These are phyloP conservation scores for Drosophila micromelanica DNA, from an alignment of 1,140 invertebrate species.

Conservation along the genomic window DNA sequence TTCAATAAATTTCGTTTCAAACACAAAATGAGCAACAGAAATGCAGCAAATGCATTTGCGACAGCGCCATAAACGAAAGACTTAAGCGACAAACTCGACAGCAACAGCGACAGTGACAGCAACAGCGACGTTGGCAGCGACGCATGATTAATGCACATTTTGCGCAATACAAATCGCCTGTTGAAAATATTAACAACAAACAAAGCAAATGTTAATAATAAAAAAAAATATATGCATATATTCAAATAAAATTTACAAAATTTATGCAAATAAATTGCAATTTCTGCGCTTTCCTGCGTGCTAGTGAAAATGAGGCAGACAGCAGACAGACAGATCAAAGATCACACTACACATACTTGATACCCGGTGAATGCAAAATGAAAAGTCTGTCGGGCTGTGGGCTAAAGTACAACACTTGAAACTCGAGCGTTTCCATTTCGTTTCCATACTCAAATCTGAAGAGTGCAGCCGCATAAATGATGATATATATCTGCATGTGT, in stretches of 20 bases:
- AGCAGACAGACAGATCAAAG: background rate
- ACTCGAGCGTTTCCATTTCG: slow-evolving; percentile 9
- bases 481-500: slow-evolving; percentile 1
- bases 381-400: background rate
- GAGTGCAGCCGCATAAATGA: slow-evolving; percentile 1
- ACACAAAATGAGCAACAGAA: slow-evolving; percentile 23
- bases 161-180: slow-evolving; percentile 65
- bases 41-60: slow-evolving; percentile 35
- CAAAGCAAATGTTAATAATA: slow-evolving; percentile 23
- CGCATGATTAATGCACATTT: slow-evolving; percentile 70
- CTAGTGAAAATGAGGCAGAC: slow-evolving; percentile 49
- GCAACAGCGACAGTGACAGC: background rate
- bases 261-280: slow-evolving; percentile 74
- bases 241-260: slow-evolving; percentile 33
- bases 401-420: slow-evolving; percentile 2
- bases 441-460: too few relatives aligned
- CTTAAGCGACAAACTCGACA: slow-evolving; percentile 69
- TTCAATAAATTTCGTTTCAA: slow-evolving; percentile 72
- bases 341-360: slow-evolving; percentile 8
- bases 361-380: slow-evolving; percentile 4
- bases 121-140: slow-evolving; percentile 1
- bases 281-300: slow-evolving; percentile 63
- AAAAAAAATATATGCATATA: background rate
- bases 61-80: slow-evolving; percentile 60
- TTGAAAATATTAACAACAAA: slow-evolving; percentile 57